Evolutionary conservation across 2,113 vertebrate genomes (phyloP), one percentile per base, ranked within the genome.

Genomic region (Bostrychus sinensis): DNA sequence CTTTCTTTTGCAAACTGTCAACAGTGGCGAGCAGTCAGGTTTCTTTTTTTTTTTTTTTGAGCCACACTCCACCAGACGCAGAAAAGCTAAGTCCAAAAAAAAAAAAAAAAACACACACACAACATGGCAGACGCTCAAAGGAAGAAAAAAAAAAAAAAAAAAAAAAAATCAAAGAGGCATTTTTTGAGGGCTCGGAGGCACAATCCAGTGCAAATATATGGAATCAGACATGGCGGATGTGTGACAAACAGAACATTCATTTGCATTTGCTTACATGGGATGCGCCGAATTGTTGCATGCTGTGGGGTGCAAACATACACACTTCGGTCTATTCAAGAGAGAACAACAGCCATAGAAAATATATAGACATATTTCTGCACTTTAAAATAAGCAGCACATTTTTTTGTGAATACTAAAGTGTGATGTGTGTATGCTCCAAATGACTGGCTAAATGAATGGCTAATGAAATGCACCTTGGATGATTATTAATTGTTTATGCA

Each of bases 141-240:
- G 28, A 56, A 72, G 39, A 37, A 64, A n/a, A 4, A 30, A 25
- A 36, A 65, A 45, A 11, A 56, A 76, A 56, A 62, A 59, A 30
- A 34, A 85, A 74, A 77, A 70, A 76, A 85, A 83, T 88, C 80
- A 86, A 71, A 78, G 63, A 56, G 78, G 83, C 62, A 48, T n/a
- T 73, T 79, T 75, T 60, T 10, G 13, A 14, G 71, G 63, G 71
- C 80, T 86, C 4, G 48, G 45, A 83, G 82, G 69, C 77, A 48
- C 16, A 42, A 62, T 58, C 75, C 63, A 66, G 59, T 38, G 43
- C 28, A 62, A 65, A 82, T 63, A 66, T 65, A 71, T 79, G 66
- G 68, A 78, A 75, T 70, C 69, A 45, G 70, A 74, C 80, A 61
- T 72, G 78, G 56, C 41, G 20, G 62, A 71, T 28, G 59, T 80